A percentile compares a stretch with the other conserved stretches of the same genome.
These are phyloP conservation scores for Sarcophaga carnaria DNA, from an alignment of 2,888 invertebrate genomes.

Conservation along the genomic window DNA sequence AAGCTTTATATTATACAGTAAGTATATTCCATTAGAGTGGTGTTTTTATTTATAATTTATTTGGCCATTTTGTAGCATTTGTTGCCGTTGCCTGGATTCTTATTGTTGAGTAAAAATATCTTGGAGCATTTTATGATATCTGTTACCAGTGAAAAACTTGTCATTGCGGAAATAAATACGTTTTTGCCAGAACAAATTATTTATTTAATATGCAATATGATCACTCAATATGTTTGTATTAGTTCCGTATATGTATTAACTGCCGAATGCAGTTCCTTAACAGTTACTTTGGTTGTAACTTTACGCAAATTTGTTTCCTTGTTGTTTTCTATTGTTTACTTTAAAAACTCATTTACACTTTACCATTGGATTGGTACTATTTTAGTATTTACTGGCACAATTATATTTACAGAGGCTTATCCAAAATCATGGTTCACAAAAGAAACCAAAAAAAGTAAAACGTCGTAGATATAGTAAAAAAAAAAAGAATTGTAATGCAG, in stretches of 20 bases:
- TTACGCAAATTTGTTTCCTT: constrained; percentile 97
- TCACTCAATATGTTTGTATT: constrained; percentile 97
- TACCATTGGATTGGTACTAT: constrained; percentile 95
- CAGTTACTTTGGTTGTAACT: constrained; percentile 97
- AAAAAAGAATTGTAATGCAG: background rate
- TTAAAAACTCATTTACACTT: constrained; percentile 95
- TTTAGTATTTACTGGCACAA: constrained; percentile 95
- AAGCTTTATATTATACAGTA: constrained; percentile 92
- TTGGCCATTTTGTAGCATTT: constrained; percentile 87
- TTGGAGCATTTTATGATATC: constrained; percentile 89
- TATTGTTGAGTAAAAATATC: constrained; percentile 90
- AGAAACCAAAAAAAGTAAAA: constrained; percentile 50
- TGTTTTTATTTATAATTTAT: background rate
- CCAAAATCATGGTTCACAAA: constrained; percentile 78
- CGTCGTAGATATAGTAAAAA: constrained; percentile 38
- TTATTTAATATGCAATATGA: constrained; percentile 90
- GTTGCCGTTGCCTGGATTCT: constrained; percentile 94
- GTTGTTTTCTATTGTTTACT: constrained; percentile 96
- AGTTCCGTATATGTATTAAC: constrained; percentile 97
- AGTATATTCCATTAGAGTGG: constrained; percentile 56
- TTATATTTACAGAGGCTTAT: constrained; percentile 93
- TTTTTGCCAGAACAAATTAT: constrained; percentile 88
- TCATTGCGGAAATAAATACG: constrained; percentile 82
- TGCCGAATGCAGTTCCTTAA: constrained; percentile 95
- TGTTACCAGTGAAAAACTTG: constrained; percentile 84